A percentile compares a stretch with the other conserved stretches of the same genome.
phyloP scores from a whole-genome alignment of 2,113 vertebrate genomes.

The Phalacrocorax brasilianus region DNA sequence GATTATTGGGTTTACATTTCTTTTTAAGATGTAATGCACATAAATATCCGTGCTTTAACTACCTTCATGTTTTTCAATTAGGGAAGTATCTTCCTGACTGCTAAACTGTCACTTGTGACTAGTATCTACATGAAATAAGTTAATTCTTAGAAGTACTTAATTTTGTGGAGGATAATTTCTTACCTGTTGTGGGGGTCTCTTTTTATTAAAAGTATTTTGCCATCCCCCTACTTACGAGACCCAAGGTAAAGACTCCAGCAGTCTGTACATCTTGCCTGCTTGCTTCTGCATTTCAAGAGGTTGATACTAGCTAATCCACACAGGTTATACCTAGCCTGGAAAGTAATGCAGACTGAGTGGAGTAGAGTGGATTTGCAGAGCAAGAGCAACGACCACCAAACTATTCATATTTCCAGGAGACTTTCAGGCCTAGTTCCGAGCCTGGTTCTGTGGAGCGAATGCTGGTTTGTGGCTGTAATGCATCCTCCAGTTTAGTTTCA shows the following conservation, averaged over 20 bases:
- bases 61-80: background rate
- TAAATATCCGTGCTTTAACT: background rate
- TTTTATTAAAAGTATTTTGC: background rate
- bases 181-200: background rate
- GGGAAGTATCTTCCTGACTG: background rate
- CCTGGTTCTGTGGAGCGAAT: background rate
- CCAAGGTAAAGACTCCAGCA: background rate
- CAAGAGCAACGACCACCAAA: fast-evolving
- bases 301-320: background rate
- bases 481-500: background rate
- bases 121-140: background rate
- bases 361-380: background rate
- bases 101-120: background rate
- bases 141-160: background rate
- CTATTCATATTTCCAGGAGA: background rate
- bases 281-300: background rate
- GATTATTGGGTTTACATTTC: background rate
- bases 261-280: background rate
- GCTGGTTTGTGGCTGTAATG: background rate
- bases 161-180: background rate
- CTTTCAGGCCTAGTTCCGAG: background rate
- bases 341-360: fast-evolving
- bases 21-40: background rate
- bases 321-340: background rate
- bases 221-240: background rate